Conservation (phyloP, 2,888 invertebrate genomes). For the Matsumyia berberina region DNA sequence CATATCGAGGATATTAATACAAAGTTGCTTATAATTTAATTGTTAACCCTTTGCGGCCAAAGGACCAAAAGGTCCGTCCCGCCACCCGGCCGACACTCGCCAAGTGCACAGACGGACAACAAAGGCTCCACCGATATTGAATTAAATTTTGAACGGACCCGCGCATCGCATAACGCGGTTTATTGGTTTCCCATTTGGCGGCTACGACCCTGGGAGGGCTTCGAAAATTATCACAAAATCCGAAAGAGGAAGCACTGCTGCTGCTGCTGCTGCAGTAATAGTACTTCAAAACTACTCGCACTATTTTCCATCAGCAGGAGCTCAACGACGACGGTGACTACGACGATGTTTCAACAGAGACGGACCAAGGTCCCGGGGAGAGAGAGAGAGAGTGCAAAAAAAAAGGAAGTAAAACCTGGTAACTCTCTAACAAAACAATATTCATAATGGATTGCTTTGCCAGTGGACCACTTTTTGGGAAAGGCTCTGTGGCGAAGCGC, state of each 20-base stretch:
- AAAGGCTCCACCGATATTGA: slow-evolving; percentile 68
- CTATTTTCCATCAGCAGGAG: slow-evolving; percentile 34
- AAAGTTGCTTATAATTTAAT: slow-evolving; percentile 75
- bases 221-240: slow-evolving; percentile 68
- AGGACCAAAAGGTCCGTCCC: slow-evolving; percentile 31
- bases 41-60: slow-evolving; percentile 71
- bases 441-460: slow-evolving; percentile 76
- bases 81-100: neutral
- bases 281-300: slow-evolving; percentile 71
- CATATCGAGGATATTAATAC: slow-evolving; percentile 66
- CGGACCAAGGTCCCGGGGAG: slow-evolving; percentile 42
- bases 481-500: slow-evolving; percentile 9
- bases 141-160: slow-evolving; percentile 70
- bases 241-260: slow-evolving; percentile 31
- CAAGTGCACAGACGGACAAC: slow-evolving; percentile 45
- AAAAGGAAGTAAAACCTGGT: slow-evolving; percentile 35
- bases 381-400: slow-evolving; percentile 9
- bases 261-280: slow-evolving; percentile 7
- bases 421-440: slow-evolving; percentile 74
- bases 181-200: slow-evolving; percentile 71
- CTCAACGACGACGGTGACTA: slow-evolving; percentile 1
- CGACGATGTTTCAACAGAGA: slow-evolving; percentile 57
- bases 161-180: slow-evolving; percentile 65
- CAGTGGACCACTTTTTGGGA: slow-evolving; percentile 66
- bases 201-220: neutral